Evolutionary conservation across 1,140 invertebrate species (phyloP).

Genomic region (Drosophila pallidifrons): DNA sequence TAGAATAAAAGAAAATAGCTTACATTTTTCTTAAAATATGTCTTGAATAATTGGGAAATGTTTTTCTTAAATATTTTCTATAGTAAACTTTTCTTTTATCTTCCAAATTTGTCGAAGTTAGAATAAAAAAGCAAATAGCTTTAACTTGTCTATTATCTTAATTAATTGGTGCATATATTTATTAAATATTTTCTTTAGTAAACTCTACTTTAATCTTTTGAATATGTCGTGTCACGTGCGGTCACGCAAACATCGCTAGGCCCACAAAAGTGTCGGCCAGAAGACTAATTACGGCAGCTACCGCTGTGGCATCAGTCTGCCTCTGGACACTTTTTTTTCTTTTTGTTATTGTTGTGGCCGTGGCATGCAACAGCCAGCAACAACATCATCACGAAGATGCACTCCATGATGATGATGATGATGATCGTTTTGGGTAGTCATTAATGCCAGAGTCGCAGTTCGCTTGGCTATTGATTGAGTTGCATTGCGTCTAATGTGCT

Average conservation of each 20-base stretch:
- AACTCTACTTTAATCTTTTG: no score
- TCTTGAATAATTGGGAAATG: no score
- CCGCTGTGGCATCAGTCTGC: conserved; percentile 34
- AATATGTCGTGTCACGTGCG: conserved; percentile 7
- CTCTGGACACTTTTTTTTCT: conserved; percentile 30
- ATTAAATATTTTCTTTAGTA: no score
- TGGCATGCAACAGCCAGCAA: background rate
- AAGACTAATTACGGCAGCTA: conserved; percentile 78
- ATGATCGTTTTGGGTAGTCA: conserved; percentile 59
- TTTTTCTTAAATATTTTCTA: no score
- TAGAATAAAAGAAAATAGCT: no score
- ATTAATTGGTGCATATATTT: no score
- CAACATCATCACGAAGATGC: conserved; percentile 1
- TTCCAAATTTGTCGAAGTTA: no score
- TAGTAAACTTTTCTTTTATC: no score
- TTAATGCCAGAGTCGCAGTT: conserved; percentile 62
- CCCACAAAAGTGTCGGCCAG: conserved; percentile 70
- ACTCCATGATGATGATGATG: conserved; percentile 34
- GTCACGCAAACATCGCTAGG: conserved; percentile 42
- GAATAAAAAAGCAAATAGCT: no score
- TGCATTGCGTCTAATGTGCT: conserved; percentile 81
- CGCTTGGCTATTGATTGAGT: conserved; percentile 77
- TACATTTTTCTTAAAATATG: no score
- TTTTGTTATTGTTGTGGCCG: background rate
- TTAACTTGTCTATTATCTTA: no score